These are phyloP conservation scores for Xenopus petersii DNA, from an alignment of 2,797 vertebrate genomes.

Conservation along the genomic window DNA sequence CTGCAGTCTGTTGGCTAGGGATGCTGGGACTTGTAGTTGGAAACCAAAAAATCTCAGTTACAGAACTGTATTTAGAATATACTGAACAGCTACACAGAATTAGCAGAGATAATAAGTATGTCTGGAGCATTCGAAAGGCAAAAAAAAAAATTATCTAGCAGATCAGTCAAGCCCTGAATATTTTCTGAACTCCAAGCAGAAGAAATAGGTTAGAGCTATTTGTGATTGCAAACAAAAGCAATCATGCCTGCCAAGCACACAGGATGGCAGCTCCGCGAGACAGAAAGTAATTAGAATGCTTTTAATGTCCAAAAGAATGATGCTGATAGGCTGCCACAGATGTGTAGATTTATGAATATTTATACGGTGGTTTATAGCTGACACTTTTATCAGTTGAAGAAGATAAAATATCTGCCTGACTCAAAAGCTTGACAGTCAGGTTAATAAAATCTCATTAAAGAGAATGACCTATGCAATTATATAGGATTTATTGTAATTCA, in stretches of 20 bases:
- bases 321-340: conserved; percentile 88
- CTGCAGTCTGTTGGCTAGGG: too few species aligned
- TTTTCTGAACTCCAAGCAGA: conserved; percentile 76
- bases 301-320: conserved; percentile 83
- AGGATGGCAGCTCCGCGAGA: conserved; percentile 78
- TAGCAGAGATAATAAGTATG: conserved; percentile 58
- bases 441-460: conserved; percentile 99
- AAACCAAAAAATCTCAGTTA: too few species aligned
- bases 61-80: too few species aligned
- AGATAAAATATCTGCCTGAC: conserved; percentile 94
- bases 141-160: conserved; percentile 57
- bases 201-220: conserved; percentile 78
- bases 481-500: conserved; percentile 86
- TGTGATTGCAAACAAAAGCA: conserved; percentile 82
- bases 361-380: conserved; percentile 82
- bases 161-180: conserved; percentile 72
- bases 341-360: conserved; percentile 99
- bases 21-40: too few species aligned
- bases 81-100: not conserved
- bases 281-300: conserved; percentile 85
- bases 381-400: conserved; percentile 95
- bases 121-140: conserved; percentile 62
- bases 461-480: conserved; percentile 86
- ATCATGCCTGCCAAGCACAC: conserved; percentile 80
- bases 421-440: conserved; percentile 82